These are phyloP conservation scores for Chrysemys picta DNA, from an alignment of 2,113 vertebrate genomes.

Conservation along the genomic window DNA sequence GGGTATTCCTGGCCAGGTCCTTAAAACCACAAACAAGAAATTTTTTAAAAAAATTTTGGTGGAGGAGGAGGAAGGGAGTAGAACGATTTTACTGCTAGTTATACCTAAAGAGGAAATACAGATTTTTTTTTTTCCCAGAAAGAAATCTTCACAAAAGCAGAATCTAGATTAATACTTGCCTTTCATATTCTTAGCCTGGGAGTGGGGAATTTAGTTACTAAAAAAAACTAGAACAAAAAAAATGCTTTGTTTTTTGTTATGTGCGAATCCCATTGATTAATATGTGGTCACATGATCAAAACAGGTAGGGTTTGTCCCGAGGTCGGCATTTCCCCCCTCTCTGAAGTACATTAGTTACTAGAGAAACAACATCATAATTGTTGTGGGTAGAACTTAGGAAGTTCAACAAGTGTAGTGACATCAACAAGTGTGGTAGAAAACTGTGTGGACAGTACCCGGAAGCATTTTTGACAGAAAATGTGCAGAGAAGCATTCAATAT, in stretches of 20 bases:
- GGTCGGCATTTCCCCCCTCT: background rate
- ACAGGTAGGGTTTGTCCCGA: background rate
- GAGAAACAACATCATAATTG: background rate
- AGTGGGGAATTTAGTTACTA: background rate
- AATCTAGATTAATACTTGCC: background rate
- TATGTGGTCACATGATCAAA: background rate
- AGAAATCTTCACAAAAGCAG: background rate
- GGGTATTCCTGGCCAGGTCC: constrained; percentile 86
- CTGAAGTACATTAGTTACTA: background rate
- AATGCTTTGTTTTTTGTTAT: background rate
- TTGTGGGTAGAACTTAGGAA: background rate
- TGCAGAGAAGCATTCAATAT: background rate
- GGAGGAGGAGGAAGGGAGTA: background rate
- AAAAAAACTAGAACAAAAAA: background rate
- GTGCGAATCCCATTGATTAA: background rate
- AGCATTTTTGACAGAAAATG: background rate
- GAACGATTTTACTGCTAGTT: background rate
- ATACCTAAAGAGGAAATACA: background rate
- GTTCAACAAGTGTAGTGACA: background rate
- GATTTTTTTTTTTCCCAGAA: background rate
- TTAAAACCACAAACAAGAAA: constrained; percentile 45
- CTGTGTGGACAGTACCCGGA: background rate
- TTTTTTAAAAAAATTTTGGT: background rate
- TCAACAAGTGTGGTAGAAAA: background rate
- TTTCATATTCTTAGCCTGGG: background rate